phyloP scores from a whole-genome alignment of 1,140 invertebrate species.

The Diuraphis noxia region DNA sequence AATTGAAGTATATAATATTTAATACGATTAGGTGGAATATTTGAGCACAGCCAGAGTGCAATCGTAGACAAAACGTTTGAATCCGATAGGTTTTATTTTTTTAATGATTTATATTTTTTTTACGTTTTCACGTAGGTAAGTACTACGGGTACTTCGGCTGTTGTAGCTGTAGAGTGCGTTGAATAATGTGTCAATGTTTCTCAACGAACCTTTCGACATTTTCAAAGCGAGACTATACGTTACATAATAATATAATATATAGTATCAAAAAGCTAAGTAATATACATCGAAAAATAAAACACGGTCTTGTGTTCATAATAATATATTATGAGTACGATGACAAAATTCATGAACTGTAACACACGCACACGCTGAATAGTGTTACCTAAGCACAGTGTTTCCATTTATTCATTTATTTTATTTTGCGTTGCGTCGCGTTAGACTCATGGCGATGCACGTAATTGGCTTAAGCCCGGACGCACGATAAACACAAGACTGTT shows the following conservation, averaged over 20 bases:
- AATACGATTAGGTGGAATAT: background rate
- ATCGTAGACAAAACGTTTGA: background rate
- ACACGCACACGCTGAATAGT: background rate
- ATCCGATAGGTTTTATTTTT: background rate
- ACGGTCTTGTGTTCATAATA: background rate
- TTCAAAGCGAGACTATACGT: background rate
- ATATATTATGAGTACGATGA: background rate
- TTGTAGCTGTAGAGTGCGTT: too few species aligned
- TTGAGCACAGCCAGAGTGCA: background rate
- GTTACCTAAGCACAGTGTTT: background rate
- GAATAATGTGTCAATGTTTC: background rate
- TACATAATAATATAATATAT: background rate
- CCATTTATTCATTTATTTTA: background rate
- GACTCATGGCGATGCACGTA: background rate
- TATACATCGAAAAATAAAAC: background rate
- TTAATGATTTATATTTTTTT: background rate
- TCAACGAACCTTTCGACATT: background rate
- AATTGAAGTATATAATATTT: background rate
- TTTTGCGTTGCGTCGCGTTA: background rate
- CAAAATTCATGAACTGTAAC: background rate
- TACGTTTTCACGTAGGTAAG: background rate
- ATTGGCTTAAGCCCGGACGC: constrained; percentile 13
- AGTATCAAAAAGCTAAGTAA: background rate
- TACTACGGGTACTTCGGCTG: background rate
- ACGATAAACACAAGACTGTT: background rate